Evolutionary conservation across 2,797 vertebrate species (phyloP).

Genomic region (Esox masquinongy): DNA sequence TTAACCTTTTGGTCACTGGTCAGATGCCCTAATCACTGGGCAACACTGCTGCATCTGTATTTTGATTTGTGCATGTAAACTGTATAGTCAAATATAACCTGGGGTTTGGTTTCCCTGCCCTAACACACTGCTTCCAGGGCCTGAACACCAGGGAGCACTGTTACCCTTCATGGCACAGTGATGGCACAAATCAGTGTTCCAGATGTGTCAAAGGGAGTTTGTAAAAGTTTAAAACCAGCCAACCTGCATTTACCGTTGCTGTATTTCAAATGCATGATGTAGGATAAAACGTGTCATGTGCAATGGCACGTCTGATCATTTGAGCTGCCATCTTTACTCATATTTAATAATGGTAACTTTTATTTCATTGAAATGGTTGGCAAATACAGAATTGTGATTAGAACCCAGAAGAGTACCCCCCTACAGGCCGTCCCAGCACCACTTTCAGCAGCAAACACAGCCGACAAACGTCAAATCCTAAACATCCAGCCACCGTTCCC

Average conservation of each 20-base stretch:
- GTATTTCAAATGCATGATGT: neutral
- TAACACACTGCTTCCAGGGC: neutral
- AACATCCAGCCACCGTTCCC: constrained; percentile 7
- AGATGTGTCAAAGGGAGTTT: neutral
- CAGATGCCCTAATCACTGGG: neutral
- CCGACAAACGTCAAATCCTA: constrained; percentile 10
- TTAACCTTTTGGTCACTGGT: neutral
- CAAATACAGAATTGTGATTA: too few relatives aligned
- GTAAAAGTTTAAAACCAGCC: neutral
- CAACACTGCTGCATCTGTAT: neutral
- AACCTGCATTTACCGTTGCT: neutral
- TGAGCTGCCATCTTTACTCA: too few relatives aligned
- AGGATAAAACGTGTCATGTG: too few relatives aligned
- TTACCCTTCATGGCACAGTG: neutral
- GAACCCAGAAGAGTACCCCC: too few relatives aligned
- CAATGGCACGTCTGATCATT: too few relatives aligned
- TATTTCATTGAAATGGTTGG: too few relatives aligned
- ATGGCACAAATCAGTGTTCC: neutral
- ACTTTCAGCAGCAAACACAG: too few relatives aligned
- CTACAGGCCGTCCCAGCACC: too few relatives aligned
- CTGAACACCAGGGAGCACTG: constrained; percentile 48
- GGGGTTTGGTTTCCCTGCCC: neutral
- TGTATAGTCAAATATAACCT: neutral
- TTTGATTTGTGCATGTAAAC: neutral
- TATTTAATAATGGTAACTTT: too few relatives aligned